Percentiles rank a stretch among this genome's conserved stretches.
phyloP scores from a whole-genome alignment of 1,140 invertebrate genomes.

The Drosophila ficusphila region DNA sequence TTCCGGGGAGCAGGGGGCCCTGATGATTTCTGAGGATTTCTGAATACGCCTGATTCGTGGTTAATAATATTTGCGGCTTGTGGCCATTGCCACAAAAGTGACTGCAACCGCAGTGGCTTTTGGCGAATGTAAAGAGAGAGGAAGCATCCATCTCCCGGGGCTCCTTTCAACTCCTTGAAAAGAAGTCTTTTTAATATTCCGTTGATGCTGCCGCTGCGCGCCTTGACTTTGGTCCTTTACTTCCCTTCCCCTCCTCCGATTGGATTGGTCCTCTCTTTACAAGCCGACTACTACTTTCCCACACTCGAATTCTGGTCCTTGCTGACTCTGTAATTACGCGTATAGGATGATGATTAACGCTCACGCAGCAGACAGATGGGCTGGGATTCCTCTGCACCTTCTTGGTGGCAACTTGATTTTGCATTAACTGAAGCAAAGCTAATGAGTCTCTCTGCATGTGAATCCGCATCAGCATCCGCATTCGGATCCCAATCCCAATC shows the following conservation, averaged over 20 bases:
- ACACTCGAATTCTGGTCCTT: conserved; percentile 3
- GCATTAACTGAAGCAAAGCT: conserved; percentile 75
- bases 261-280: not conserved
- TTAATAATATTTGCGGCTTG: conserved; percentile 52
- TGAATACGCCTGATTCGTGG: conserved; percentile 45
- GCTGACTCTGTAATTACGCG: conserved; percentile 74
- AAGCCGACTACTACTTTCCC: not conserved
- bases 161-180: conserved; percentile 20
- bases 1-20: not conserved
- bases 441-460: conserved; percentile 68
- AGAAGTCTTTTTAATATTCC: conserved; percentile 60
- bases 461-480: conserved; percentile 25
- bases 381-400: not conserved
- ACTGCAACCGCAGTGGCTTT: conserved; percentile 44
- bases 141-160: not conserved
- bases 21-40: not conserved
- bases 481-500: conserved; percentile 10
- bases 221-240: not conserved
- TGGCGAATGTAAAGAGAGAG: conserved; percentile 6
- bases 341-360: conserved; percentile 81
- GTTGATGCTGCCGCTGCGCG: conserved; percentile 43
- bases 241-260: not conserved
- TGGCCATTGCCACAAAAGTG: conserved; percentile 30
- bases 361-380: conserved; percentile 49
- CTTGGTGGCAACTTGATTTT: conserved; percentile 44